Percentiles rank a stretch among this genome's conserved stretches.
Evolutionary conservation across 2,113 vertebrate genomes (phyloP).

Genomic region (western clawed frog (Xenopus tropicalis)): UCB_Xtro_10.0 CM004447.2:113578001-113578500

Average conservation of each 20-base stretch:
- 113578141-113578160: no score
- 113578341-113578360: slow-evolving; percentile 25
- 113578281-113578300: slow-evolving; percentile 6
- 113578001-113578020: no score
- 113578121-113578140: no score
- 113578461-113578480: slow-evolving; percentile 35
- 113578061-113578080: no score
- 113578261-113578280: slow-evolving; percentile 27
- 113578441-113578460: slow-evolving; percentile 9
- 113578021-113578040: no score
- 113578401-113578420: slow-evolving; percentile 13
- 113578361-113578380: slow-evolving; percentile 31
- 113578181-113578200: no score
- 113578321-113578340: slow-evolving; percentile 35
- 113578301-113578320: slow-evolving; percentile 30
- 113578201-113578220: no score
- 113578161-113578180: no score
- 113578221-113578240: not conserved
- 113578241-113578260: slow-evolving; percentile 10
- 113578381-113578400: slow-evolving; percentile 27
- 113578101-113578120: no score
- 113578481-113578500: slow-evolving; percentile 34
- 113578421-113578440: slow-evolving; percentile 41
- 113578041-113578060: no score
- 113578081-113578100: no score